Evolutionary conservation across 2,113 vertebrate genomes (phyloP).

Genomic region (Pterocles gutturalis): DNA sequence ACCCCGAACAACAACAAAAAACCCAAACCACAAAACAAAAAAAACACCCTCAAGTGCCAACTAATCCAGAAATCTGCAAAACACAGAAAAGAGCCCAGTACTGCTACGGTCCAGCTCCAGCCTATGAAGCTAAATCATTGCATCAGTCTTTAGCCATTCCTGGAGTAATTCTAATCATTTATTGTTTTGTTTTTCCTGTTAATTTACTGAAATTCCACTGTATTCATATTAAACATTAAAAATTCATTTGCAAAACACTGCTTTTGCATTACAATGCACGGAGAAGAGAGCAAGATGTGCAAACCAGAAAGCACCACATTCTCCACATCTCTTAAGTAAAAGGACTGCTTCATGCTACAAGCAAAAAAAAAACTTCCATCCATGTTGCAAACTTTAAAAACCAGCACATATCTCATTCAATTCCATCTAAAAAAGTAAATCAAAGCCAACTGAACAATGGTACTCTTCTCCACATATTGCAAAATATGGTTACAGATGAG

Average conservation of each 20-base stretch:
- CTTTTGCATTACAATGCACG: conserved; percentile 66
- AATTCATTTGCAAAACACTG: conserved; percentile 67
- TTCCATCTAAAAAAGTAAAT: conserved; percentile 37
- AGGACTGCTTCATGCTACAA: conserved; percentile 60
- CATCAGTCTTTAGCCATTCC: conserved; percentile 68
- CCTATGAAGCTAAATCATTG: conserved; percentile 63
- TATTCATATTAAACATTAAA: conserved; percentile 72
- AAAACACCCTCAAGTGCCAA: conserved; percentile 57
- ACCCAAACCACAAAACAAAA: neutral
- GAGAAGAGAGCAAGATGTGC: conserved; percentile 77
- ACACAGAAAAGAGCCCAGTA: conserved; percentile 42
- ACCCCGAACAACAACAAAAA: neutral
- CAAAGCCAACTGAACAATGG: conserved; percentile 50
- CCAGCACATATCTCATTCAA: neutral
- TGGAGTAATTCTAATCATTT: conserved; percentile 57
- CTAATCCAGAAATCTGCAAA: conserved; percentile 60
- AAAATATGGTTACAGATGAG: conserved; percentile 48
- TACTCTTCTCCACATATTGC: conserved; percentile 77
- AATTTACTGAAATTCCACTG: conserved; percentile 70
- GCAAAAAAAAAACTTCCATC: conserved; percentile 38
- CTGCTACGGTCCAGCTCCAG: conserved; percentile 2
- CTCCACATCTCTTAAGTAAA: conserved; percentile 34
- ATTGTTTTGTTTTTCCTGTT: conserved; percentile 64
- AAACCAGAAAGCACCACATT: conserved; percentile 36
- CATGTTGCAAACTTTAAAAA: conserved; percentile 28